A percentile compares a stretch with the other conserved stretches of the same genome.
Evolutionary conservation across 2,888 invertebrate genomes (phyloP).

Genomic region (Muscina levida): DNA sequence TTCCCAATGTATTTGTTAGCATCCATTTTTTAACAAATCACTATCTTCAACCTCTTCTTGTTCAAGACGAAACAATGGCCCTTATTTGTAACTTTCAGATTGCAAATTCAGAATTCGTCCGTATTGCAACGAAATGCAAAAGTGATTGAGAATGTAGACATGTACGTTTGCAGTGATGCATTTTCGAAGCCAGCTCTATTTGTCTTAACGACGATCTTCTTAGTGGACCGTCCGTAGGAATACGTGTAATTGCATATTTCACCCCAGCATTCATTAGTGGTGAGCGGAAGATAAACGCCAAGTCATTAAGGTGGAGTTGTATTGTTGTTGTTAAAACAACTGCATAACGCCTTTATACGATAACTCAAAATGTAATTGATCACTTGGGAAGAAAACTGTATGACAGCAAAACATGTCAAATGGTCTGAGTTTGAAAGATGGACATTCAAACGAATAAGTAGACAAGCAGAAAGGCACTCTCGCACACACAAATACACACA

Average conservation of each 20-base stretch:
- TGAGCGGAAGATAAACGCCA: conserved; percentile 56
- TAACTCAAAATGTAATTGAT: conserved; percentile 66
- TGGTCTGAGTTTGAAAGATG: conserved; percentile 64
- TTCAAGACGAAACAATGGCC: no score
- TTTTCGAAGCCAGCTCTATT: background rate
- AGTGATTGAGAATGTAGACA: no score
- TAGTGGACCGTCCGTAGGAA: background rate
- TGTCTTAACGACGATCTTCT: background rate
- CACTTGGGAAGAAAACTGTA: conserved; percentile 64
- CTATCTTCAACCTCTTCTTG: no score
- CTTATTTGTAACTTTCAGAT: no score
- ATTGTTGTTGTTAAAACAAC: conserved; percentile 49
- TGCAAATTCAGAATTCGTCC: no score
- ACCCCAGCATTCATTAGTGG: conserved; percentile 51
- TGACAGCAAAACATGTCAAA: conserved; percentile 65
- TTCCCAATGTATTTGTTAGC: no score
- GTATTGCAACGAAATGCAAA: no score
- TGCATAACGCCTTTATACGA: conserved; percentile 58
- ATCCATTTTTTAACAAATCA: no score
- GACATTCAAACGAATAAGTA: conserved; percentile 63
- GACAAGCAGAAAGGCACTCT: conserved; percentile 50
- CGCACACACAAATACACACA: conserved; percentile 36
- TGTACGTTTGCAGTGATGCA: background rate
- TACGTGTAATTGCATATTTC: background rate
- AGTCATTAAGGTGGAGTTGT: conserved; percentile 63